Conservation (phyloP, 1,140 invertebrate genomes). For the Cydia splendana region DNA sequence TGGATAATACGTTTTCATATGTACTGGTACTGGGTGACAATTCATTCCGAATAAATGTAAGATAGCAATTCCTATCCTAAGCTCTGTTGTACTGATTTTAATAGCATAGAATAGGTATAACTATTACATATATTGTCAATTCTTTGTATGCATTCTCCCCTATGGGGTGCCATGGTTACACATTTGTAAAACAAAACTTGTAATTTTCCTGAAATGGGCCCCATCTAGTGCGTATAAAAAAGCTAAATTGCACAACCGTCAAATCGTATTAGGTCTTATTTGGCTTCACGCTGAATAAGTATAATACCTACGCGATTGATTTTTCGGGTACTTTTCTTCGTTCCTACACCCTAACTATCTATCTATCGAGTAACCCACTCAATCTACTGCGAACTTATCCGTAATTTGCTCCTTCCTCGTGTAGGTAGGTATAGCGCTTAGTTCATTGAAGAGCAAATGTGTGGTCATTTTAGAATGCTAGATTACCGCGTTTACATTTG, state of each 20-base stretch:
- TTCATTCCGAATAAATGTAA: too few relatives aligned
- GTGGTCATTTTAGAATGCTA: neutral
- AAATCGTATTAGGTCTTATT: neutral
- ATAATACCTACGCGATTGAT: slow-evolving; percentile 4
- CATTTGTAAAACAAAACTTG: neutral
- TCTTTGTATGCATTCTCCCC: too few relatives aligned
- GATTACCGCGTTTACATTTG: neutral
- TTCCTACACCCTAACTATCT: neutral
- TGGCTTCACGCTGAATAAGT: neutral
- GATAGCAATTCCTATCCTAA: too few relatives aligned
- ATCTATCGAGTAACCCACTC: neutral
- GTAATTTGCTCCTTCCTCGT: neutral
- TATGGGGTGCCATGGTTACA: neutral
- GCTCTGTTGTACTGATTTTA: too few relatives aligned
- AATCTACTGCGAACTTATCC: neutral
- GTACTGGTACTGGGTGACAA: too few relatives aligned
- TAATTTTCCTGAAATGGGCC: too few relatives aligned
- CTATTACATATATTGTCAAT: too few relatives aligned
- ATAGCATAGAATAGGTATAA: too few relatives aligned
- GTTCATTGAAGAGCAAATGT: neutral
- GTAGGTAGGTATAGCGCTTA: neutral
- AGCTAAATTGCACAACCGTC: too few relatives aligned
- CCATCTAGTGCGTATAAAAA: too few relatives aligned
- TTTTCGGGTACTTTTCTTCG: neutral
- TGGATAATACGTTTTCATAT: too few relatives aligned